These are phyloP conservation scores for Argya squamiceps DNA, from an alignment of 2,797 vertebrate genomes.

Conservation along the genomic window DNA sequence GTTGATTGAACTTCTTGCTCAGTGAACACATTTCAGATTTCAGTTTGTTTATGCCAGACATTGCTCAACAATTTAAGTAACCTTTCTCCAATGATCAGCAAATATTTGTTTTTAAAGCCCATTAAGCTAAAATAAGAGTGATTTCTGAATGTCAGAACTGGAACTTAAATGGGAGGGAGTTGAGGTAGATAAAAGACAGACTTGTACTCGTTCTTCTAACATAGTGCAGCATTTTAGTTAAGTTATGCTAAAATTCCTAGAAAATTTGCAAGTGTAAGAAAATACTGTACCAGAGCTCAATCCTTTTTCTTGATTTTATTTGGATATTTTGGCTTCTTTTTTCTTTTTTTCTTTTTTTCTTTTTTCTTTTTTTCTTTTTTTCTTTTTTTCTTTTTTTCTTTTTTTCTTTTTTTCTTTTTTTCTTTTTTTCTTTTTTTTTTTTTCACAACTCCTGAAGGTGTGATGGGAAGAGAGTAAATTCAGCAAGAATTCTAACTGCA, in stretches of 20 bases:
- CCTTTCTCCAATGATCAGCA: not conserved
- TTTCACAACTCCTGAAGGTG: not conserved
- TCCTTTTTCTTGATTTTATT: not conserved
- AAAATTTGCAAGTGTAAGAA: not conserved
- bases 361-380: no score
- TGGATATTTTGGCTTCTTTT: rapidly evolving
- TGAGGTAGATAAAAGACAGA: not conserved
- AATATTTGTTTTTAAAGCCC: not conserved
- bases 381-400: no score
- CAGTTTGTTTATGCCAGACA: not conserved
- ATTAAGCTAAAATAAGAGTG: not conserved
- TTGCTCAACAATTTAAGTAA: not conserved
- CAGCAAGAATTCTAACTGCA: not conserved
- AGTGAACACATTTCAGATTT: not conserved
- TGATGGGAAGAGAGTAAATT: not conserved
- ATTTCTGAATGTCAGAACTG: not conserved
- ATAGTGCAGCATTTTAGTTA: not conserved
- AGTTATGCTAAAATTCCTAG: not conserved
- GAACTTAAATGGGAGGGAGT: not conserved
- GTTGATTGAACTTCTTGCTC: not conserved
- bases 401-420: no score
- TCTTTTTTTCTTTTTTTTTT: not conserved
- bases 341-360: not conserved
- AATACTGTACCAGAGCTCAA: not conserved
- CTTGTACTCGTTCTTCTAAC: not conserved